Evolutionary conservation across 2,797 vertebrate species (phyloP).

Genomic region (Macropodus opercularis): DNA sequence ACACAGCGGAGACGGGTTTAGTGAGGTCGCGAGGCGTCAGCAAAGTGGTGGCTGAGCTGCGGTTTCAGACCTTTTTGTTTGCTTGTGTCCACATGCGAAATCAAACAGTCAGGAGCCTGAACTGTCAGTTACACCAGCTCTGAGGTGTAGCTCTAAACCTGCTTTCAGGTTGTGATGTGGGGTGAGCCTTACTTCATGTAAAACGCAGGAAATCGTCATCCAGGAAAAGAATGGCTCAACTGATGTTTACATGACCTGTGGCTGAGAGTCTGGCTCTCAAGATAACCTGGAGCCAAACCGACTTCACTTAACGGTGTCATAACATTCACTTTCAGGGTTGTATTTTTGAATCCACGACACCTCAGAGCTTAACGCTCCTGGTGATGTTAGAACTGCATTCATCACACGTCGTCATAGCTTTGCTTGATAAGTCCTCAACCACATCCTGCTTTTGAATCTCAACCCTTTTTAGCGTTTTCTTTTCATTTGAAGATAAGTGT

Average conservation of each 20-base stretch:
- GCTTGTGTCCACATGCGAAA: slow-evolving; percentile 35
- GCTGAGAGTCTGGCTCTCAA: slow-evolving; percentile 27
- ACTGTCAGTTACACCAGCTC: slow-evolving; percentile 9
- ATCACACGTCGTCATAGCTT: neutral
- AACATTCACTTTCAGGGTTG: neutral
- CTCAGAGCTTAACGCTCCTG: neutral
- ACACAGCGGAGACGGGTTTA: slow-evolving; percentile 18
- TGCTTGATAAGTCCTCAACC: neutral
- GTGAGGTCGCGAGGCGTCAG: slow-evolving; percentile 7
- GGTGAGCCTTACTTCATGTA: slow-evolving; percentile 24
- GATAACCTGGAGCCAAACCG: slow-evolving; percentile 28
- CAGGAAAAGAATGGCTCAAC: slow-evolving; percentile 39
- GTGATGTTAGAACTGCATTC: neutral
- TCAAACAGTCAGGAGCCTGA: slow-evolving; percentile 22
- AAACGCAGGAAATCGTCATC: slow-evolving; percentile 56
- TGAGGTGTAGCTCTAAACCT: slow-evolving; percentile 36
- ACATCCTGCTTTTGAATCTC: slow-evolving; percentile 15
- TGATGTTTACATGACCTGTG: slow-evolving; percentile 43
- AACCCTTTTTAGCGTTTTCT: neutral
- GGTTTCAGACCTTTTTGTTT: slow-evolving; percentile 51
- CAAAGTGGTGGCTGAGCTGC: slow-evolving; percentile 18
- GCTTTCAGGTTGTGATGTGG: slow-evolving; percentile 1
- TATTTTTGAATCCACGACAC: neutral
- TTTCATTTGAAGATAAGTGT: slow-evolving; percentile 4
- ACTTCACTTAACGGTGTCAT: neutral